Evolutionary conservation across 2,113 vertebrate genomes (phyloP).

Genomic region (Sorex fumeus): DNA sequence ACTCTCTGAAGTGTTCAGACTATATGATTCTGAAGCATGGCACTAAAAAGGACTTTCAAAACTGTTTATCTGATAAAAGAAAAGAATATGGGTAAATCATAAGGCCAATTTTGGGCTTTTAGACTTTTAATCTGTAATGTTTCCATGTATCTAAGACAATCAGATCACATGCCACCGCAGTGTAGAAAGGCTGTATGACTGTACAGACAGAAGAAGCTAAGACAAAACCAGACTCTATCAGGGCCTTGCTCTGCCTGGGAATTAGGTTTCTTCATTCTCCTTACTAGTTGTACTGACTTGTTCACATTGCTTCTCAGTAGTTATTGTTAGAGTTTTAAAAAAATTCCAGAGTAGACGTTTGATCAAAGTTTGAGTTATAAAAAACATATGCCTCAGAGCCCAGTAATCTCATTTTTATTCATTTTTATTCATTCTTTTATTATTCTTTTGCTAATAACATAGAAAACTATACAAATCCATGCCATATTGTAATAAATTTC

Average conservation of each 20-base stretch:
- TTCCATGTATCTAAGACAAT: not conserved
- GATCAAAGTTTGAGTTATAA: conserved; percentile 17
- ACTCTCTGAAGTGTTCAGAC: not conserved
- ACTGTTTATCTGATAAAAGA: not conserved
- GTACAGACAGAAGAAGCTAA: not conserved
- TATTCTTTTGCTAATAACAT: not conserved
- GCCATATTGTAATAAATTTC: not conserved
- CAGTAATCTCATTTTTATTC: not conserved
- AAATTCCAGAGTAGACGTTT: conserved; percentile 30
- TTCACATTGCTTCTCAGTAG: not conserved
- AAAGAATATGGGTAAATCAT: not conserved
- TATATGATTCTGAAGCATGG: not conserved
- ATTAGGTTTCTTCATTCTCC: not conserved
- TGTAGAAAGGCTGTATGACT: not conserved
- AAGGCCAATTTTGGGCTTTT: not conserved
- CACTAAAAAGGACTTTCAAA: conserved; percentile 6
- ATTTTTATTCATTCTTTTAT: conserved; percentile 44
- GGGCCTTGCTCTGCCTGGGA: not conserved
- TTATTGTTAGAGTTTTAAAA: not conserved
- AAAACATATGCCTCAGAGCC: not conserved
- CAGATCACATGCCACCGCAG: not conserved
- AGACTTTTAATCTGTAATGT: not conserved
- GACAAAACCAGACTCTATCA: not conserved
- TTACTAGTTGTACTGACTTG: not conserved
- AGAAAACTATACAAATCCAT: not conserved